Conservation (phyloP, 2,888 invertebrate species). For the Andrena marginata region DNA sequence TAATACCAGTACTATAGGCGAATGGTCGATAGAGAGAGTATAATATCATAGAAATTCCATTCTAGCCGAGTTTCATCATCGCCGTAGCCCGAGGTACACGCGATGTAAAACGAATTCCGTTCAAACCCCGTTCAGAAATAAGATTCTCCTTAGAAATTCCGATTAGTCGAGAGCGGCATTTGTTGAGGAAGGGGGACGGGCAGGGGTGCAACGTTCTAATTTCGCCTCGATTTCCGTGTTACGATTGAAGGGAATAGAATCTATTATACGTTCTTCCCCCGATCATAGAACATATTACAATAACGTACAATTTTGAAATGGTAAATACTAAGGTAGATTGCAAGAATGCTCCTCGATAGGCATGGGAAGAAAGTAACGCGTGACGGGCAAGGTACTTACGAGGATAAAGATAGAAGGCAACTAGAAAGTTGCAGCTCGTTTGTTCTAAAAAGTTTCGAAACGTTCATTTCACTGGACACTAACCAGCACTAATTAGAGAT, state of each 20-base stretch:
- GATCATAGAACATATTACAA: background rate
- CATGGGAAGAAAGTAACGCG: background rate
- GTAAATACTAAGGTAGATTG: too few species aligned
- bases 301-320: too few species aligned
- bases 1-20: slow-evolving; percentile 7
- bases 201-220: slow-evolving; percentile 17
- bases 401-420: too few species aligned
- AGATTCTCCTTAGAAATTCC: slow-evolving; percentile 53
- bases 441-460: background rate
- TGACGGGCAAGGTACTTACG: too few species aligned
- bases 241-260: slow-evolving; percentile 8
- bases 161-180: slow-evolving; percentile 33
- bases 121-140: slow-evolving; percentile 42
- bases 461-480: background rate
- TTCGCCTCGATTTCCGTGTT: slow-evolving; percentile 23
- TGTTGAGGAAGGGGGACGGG: background rate
- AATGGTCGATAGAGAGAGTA: slow-evolving; percentile 25
- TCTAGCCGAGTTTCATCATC: slow-evolving; percentile 48
- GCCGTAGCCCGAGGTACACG: slow-evolving; percentile 19
- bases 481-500: slow-evolving; percentile 5
- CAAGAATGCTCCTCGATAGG: background rate
- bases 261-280: background rate
- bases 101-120: slow-evolving; percentile 57
- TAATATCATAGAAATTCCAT: slow-evolving; percentile 58
- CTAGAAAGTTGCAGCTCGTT: background rate